Evolutionary conservation across 2,888 invertebrate genomes (phyloP).

Genomic region (Artemia sinica): DNA sequence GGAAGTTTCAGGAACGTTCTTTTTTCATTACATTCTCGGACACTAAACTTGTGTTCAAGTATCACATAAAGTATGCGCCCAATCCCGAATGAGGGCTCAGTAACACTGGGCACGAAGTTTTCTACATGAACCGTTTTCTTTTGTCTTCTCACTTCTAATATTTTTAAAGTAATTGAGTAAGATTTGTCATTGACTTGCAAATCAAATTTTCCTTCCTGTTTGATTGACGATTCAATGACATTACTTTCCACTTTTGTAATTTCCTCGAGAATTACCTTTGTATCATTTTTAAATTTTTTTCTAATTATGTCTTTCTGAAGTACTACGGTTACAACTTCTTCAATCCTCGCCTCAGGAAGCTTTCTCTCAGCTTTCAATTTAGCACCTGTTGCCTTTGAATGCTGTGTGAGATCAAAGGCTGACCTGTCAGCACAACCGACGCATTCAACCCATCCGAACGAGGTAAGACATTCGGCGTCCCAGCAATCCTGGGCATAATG

Average conservation of each 20-base stretch:
- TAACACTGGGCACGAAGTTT: slow-evolving; percentile 89
- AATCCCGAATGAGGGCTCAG: slow-evolving; percentile 97
- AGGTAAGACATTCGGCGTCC: slow-evolving; percentile 96
- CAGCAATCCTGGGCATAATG: slow-evolving; percentile 99
- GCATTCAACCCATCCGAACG: slow-evolving; percentile 96
- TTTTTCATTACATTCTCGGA: slow-evolving; percentile 84
- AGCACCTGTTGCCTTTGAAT: slow-evolving; percentile 78
- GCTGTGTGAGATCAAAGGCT: slow-evolving; percentile 88
- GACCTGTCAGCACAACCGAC: slow-evolving; percentile 98
- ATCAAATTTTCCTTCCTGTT: slow-evolving; percentile 2
- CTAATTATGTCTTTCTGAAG: slow-evolving; percentile 75
- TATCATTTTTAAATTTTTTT: slow-evolving; percentile 81
- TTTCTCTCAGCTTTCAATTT: slow-evolving; percentile 81
- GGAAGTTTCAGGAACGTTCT: slow-evolving; percentile 82
- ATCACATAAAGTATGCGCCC: slow-evolving; percentile 91
- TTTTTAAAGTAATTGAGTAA: slow-evolving; percentile 50
- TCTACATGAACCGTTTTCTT: slow-evolving; percentile 84
- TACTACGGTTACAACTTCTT: slow-evolving; percentile 56
- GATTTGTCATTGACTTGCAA: slow-evolving; percentile 33
- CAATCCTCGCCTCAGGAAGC: slow-evolving; percentile 58
- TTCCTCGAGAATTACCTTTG: slow-evolving; percentile 60
- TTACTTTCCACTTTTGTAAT: slow-evolving; percentile 39
- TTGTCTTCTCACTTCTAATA: slow-evolving; percentile 59
- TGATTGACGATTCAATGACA: slow-evolving; percentile 36
- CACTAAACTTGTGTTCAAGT: slow-evolving; percentile 85